phyloP scores from a whole-genome alignment of 2,888 invertebrate genomes.

The Eubasilissa splendida region DNA sequence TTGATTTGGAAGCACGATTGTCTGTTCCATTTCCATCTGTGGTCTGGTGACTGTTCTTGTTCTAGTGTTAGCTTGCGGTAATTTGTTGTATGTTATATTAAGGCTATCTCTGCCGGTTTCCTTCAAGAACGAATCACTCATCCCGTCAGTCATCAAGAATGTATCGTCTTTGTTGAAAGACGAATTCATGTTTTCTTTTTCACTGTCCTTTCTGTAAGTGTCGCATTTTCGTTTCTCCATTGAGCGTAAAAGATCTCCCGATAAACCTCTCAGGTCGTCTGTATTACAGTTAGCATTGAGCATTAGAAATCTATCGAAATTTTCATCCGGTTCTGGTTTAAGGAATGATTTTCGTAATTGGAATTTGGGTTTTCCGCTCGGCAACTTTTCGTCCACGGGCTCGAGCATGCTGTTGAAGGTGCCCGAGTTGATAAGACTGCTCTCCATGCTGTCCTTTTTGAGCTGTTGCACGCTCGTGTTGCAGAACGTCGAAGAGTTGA shows the following conservation, averaged over 20 bases:
- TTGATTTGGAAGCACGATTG: conserved; percentile 68
- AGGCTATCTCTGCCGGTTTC: conserved; percentile 61
- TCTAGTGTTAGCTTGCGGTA: conserved; percentile 31
- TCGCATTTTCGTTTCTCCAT: conserved; percentile 43
- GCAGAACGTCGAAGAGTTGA: conserved; percentile 69
- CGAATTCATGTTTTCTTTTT: conserved; percentile 67
- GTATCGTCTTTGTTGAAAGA: conserved; percentile 68
- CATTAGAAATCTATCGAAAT: conserved; percentile 52
- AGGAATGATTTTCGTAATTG: conserved; percentile 56
- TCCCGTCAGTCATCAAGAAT: conserved; percentile 64
- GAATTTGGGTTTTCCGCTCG: conserved; percentile 55
- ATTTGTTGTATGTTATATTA: conserved; percentile 69
- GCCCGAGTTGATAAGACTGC: conserved; percentile 56
- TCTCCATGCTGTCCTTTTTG: conserved; percentile 52
- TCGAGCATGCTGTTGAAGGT: conserved; percentile 56
- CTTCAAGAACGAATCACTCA: conserved; percentile 63
- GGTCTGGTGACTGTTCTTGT: conserved; percentile 41
- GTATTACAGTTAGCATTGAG: conserved; percentile 56
- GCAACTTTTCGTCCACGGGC: conserved; percentile 52
- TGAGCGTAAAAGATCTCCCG: conserved; percentile 49
- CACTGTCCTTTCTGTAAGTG: conserved; percentile 62
- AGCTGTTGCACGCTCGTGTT: conserved; percentile 6
- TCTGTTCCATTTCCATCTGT: conserved; percentile 65
- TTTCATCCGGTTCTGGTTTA: conserved; percentile 53
- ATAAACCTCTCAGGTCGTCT: conserved; percentile 53